These are phyloP conservation scores for Orthosia gothica DNA, from an alignment of 2,888 invertebrate genomes.

Conservation along the genomic window DNA sequence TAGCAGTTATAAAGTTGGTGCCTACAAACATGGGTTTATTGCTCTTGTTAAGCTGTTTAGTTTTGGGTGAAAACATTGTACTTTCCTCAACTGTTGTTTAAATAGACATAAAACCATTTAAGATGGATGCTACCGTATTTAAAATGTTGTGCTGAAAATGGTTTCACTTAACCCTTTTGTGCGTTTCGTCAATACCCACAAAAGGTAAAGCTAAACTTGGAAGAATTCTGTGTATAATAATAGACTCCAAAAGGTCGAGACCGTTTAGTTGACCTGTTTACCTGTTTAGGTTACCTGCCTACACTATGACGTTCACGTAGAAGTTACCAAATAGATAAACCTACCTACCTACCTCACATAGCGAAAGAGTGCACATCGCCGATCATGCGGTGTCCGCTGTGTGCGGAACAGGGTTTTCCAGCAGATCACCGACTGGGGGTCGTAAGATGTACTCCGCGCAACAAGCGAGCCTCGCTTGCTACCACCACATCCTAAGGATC, in stretches of 20 bases:
- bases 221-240: neutral
- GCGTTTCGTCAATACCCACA: neutral
- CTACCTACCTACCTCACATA: neutral
- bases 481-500: too few species aligned
- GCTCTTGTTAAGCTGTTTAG: constrained; percentile 60
- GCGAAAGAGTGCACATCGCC: too few species aligned
- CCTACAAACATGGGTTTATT: constrained; percentile 56
- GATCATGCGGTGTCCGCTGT: too few species aligned
- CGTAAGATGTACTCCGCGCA: too few species aligned
- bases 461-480: too few species aligned
- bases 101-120: constrained; percentile 33
- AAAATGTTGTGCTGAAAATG: constrained; percentile 8
- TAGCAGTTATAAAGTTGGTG: constrained; percentile 55
- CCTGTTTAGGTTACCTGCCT: too few species aligned
- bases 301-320: too few species aligned
- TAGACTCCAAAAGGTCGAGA: neutral
- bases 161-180: neutral
- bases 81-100: constrained; percentile 31
- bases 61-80: constrained; percentile 44
- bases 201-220: too few species aligned
- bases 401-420: too few species aligned
- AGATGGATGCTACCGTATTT: constrained; percentile 13
- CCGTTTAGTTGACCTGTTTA: neutral
- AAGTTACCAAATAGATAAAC: neutral
- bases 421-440: too few species aligned